phyloP scores from a whole-genome alignment of 2,113 vertebrate genomes.

The Strigops habroptila region DNA sequence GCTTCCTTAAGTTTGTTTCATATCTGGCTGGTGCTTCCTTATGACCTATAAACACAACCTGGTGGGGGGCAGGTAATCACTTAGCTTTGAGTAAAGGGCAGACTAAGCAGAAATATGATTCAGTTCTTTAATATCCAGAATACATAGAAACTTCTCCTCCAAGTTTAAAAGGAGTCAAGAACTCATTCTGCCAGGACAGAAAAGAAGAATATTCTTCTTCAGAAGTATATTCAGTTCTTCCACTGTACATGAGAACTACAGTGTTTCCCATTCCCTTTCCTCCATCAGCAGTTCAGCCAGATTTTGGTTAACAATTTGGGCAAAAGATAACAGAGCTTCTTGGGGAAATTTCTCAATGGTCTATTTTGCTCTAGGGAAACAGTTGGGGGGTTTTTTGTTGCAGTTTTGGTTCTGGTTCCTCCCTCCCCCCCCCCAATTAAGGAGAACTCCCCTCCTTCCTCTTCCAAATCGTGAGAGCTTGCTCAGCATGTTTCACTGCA shows the following conservation, averaged over 20 bases:
- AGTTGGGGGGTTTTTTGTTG: neutral
- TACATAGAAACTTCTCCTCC: neutral
- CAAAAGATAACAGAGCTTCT: neutral
- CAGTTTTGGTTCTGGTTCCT: neutral
- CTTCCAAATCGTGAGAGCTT: neutral
- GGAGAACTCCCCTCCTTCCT: neutral
- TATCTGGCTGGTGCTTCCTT: neutral
- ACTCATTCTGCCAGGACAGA: neutral
- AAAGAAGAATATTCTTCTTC: neutral
- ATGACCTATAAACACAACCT: neutral
- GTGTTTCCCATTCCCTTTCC: neutral
- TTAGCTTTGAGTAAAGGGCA: neutral
- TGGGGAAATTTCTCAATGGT: neutral
- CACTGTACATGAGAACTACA: rapidly evolving
- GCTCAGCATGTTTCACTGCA: neutral
- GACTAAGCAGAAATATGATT: neutral
- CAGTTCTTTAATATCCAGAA: neutral
- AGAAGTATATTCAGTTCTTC: neutral
- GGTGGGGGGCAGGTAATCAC: neutral
- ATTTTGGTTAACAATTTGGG: neutral
- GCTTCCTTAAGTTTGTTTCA: neutral
- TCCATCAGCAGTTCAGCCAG: neutral
- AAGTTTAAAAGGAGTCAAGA: neutral
- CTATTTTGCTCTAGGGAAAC: neutral
- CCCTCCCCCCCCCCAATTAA: rapidly evolving